Base-by-base conservation (phyloP, 2,797 vertebrate species). In the Galago senegalensis region DNA sequence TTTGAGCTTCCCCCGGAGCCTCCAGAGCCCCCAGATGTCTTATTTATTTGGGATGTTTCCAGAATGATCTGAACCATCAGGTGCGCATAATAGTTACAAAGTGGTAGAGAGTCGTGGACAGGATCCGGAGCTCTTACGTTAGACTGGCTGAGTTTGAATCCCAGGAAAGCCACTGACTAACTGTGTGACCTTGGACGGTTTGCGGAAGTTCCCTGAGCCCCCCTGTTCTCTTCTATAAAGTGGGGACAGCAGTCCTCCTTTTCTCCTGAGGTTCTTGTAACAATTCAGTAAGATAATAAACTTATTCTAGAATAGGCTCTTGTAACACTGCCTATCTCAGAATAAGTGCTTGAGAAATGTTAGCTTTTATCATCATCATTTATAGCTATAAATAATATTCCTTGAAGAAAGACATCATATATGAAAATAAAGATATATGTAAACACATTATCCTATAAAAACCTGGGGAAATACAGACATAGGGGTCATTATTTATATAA, bases 1-100 rank as follows among this genome's bases (percentile, higher is more conserved):
- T 61, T 29, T 76, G 77, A 63, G 60, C 58, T 82, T 94, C 61
- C 67, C 1, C 3, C 17, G 49, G 83, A 83, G 89, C 12, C 72
- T 56, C 60, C 53, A 10, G 6, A 79, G 34, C 10, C 27, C 91
- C 82, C 13, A 31, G 31, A 89, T 69, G 1, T 73, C 92, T 65
- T 79, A 65, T 93, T 89, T 91, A 65, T 86, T n/a, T 53, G 53
- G 27, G 79, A 46, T 85, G n/a, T 89, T 87, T 91, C 53, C 82
- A 69, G 43, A 80, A 91, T 81, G 37, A n/a, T 43, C 27, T 72
- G 75, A 83, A 73, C 14, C 12, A 21, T 46, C 2, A 61, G 69
- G 49, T 85, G 23, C 65, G 29, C 34, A 46, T 69, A 49, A 29
- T 37, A 37, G 83, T 29, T 77, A 76, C 27, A 29, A 20, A 14